Base-by-base conservation (phyloP, 2,888 invertebrate species). In the Dromius quadrimaculatus region DNA sequence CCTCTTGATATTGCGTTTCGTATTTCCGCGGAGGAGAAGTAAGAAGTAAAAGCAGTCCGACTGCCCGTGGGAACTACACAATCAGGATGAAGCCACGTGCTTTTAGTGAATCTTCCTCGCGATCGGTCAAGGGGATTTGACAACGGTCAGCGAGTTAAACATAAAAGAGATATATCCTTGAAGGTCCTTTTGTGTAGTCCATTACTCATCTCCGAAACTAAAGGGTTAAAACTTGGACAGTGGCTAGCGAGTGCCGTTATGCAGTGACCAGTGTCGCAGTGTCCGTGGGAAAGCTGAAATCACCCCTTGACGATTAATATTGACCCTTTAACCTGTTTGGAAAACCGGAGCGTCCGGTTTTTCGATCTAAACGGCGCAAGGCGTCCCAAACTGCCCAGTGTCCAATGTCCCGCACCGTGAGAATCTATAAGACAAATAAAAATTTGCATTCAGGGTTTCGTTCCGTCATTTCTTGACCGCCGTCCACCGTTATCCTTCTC, bases 171-270 rank as follows among this genome's bases (percentile, higher is more conserved):
- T 38, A 38, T 38, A 38, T 38, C 38, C 5, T 38, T 38, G 38
- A 38, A 32, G 13, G 13, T 28, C 28, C 38, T 38, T 8, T 38
- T 38, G 38, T 38, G n/a, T n/a, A n/a, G n/a, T n/a, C n/a, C 13
- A 38, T 38, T 38, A 38, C 38, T 38, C 38, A n/a, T 38, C 38
- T 38, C 13, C 13, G 13, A 38, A 32, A 32, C 5, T 5, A 6
- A 32, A 43, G 15, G 15, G 15, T 43, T 11, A n/a, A n/a, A 36
- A 13, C 19, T 17, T 57, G 57, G 57, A 57, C 57, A 57, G 57
- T 57, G 28, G 57, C 57, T 28, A 57, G 28, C 15, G 28, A 28
- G 23, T 57, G 22, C 28, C 23, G 57, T 38, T 38, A 38, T 38
- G 38, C 3, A n/a, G 38, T 38, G 38, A 38, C 38, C 38, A 11